phyloP scores from a whole-genome alignment of 2,797 vertebrate species.

The Apogon talboti region DNA sequence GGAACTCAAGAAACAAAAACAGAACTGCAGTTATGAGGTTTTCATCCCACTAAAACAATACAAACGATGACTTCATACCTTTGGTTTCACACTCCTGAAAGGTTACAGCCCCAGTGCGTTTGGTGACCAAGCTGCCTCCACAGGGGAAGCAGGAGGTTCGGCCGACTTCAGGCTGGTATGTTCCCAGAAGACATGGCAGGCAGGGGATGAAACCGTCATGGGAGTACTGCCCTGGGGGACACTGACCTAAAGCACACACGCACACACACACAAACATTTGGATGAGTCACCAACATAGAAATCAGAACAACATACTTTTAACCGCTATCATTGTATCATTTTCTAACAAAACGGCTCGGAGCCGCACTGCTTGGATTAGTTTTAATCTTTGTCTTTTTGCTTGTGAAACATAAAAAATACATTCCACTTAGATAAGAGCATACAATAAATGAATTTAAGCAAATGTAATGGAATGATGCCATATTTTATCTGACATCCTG shows the following conservation, averaged over 20 bases:
- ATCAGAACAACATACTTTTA: constrained; percentile 7
- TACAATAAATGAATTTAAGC: constrained; percentile 17
- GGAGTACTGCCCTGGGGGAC: constrained; percentile 91
- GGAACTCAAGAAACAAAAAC: constrained; percentile 3
- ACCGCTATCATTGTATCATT: background rate
- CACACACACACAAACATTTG: constrained; percentile 41
- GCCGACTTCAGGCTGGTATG: constrained; percentile 92
- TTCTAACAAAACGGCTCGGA: background rate
- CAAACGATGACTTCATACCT: constrained; percentile 82
- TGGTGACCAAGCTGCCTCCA: constrained; percentile 90
- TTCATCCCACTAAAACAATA: constrained; percentile 1
- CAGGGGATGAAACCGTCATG: constrained; percentile 92
- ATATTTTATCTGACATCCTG: constrained; percentile 62
- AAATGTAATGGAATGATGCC: constrained; percentile 48
- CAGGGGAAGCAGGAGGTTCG: constrained; percentile 92
- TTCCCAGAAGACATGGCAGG: constrained; percentile 87
- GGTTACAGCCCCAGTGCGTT: constrained; percentile 83
- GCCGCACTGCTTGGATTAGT: constrained; percentile 1
- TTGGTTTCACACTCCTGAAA: constrained; percentile 97
- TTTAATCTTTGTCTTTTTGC: constrained; percentile 2
- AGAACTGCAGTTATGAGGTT: constrained; percentile 1
- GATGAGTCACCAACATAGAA: constrained; percentile 28
- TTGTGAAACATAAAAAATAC: constrained; percentile 8
- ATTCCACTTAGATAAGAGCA: constrained; percentile 21
- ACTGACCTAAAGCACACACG: constrained; percentile 86